Evolutionary conservation across 30 jellyfish, hydroid and myxozoan species (phyloP), one percentile per base, ranked within the genome.

Genomic region (Chironex yamaguchii): DNA sequence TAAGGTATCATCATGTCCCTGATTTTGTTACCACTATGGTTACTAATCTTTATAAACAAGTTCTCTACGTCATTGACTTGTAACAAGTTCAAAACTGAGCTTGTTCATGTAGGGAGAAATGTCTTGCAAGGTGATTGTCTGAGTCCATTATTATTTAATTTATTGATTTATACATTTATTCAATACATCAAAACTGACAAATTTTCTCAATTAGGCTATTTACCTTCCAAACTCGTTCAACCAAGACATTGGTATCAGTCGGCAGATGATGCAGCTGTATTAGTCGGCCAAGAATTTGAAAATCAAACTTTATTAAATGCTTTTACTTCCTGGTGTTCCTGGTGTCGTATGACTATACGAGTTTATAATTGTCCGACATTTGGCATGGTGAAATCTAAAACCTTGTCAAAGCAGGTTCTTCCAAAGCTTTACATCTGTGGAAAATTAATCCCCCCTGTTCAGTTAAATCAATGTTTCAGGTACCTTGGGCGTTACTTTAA

Each of bases 81-180:
- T 17, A 30, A 25, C 22, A 48, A 70, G 1, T n/a, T 14, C 63
- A 35, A 34, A 4, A 34, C 70, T 31, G 23, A 67, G 22, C 49
- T 72, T 2, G 29, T 34, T 14, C 13, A 27, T 48, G 67, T 34
- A 17, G 49, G 72, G 12, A 17, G 83, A 4, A 49, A 67, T 1
- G 83, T 34, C 27, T 62, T 72, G 13, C 85, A 42, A 72, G 85
- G 85, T 36, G 85, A 72, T 34, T 72, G 85, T 29, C 67, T 72
- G 25, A 72, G 71, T 33, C 72, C 71, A 30, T 54, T 72, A 4
- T 53, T 35, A 12, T 72, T 72, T 48, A 34, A 21, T 54, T 34
- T 72, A 1, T 72, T 71, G 54, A 48, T 36, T 72, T 26, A 36
- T 35, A 34, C 85, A 4, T 72, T 72, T 25, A 0, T 72, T 50